Conservation (phyloP, 2,888 invertebrate genomes). For the Andrena dorsata region DNA sequence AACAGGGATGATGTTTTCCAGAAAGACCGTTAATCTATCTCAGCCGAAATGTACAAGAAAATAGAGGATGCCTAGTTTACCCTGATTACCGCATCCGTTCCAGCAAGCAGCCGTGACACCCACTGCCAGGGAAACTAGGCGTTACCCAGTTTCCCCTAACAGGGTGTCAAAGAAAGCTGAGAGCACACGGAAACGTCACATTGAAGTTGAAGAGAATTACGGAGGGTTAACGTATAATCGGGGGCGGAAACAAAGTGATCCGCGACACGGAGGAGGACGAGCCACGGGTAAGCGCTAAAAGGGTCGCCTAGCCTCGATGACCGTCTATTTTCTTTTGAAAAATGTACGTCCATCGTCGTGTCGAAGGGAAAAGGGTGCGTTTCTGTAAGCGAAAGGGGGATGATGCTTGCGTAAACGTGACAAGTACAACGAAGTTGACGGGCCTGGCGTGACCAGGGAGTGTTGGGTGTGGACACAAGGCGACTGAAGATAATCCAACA, state of each 20-base stretch:
- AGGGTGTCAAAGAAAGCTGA: not conserved
- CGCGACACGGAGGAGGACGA: not conserved
- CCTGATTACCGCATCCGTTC: not conserved
- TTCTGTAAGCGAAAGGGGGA: constrained; percentile 63
- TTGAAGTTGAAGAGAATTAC: constrained; percentile 5
- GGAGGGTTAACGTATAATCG: not conserved
- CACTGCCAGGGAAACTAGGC: not conserved
- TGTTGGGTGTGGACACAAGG: constrained; percentile 76
- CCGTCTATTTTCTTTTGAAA: constrained; percentile 45
- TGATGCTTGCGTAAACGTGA: constrained; percentile 75
- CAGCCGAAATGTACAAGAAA: too few relatives aligned
- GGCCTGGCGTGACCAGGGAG: constrained; percentile 77
- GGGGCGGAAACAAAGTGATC: constrained; percentile 15
- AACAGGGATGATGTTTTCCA: too few relatives aligned
- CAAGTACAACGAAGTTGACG: constrained; percentile 75
- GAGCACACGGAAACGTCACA: constrained; percentile 10
- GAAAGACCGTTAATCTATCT: too few relatives aligned
- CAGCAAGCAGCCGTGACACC: not conserved
- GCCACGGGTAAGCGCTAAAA: not conserved
- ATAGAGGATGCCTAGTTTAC: constrained; percentile 19
- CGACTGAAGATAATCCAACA: constrained; percentile 66
- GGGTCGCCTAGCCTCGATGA: constrained; percentile 33
- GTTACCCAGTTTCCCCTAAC: not conserved
- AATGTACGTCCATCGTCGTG: constrained; percentile 37
- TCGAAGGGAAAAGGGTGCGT: constrained; percentile 43